Conservation (phyloP, 2,888 invertebrate species). For the Atethmia centrago region DNA sequence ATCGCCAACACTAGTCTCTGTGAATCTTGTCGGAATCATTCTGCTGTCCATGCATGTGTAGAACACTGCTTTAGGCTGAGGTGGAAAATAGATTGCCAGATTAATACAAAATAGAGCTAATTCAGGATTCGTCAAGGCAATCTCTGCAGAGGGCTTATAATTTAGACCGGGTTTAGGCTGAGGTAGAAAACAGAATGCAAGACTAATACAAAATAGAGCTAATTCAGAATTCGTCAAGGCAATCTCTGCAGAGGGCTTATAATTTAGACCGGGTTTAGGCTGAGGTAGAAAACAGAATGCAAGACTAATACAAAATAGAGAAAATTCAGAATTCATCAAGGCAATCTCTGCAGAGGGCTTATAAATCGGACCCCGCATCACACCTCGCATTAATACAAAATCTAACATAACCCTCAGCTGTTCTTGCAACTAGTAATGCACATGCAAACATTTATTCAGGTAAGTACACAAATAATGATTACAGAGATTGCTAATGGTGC, state of each 20-base stretch:
- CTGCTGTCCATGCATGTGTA: slow-evolving; percentile 99
- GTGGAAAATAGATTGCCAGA: slow-evolving; percentile 50
- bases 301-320: too few species aligned
- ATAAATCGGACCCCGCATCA: too few species aligned
- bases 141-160: not conserved
- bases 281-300: too few species aligned
- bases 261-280: too few species aligned
- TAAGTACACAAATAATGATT: not conserved
- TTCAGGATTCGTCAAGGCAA: not conserved
- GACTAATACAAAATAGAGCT: too few species aligned
- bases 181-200: too few species aligned
- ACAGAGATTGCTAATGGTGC: not conserved
- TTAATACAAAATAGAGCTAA: not conserved
- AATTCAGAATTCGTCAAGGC: too few species aligned
- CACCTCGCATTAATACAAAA: not conserved
- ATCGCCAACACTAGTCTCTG: slow-evolving; percentile 98
- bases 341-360: too few species aligned
- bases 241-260: too few species aligned
- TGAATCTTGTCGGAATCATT: slow-evolving; percentile 98
- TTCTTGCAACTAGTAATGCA: not conserved
- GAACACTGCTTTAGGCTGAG: slow-evolving; percentile 98
- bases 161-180: not conserved
- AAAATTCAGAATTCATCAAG: too few species aligned
- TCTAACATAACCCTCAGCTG: not conserved
- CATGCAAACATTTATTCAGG: not conserved